Percentiles rank a stretch among this genome's conserved stretches.
phyloP scores from a whole-genome alignment of 1,140 invertebrate genomes.

The Drosophila elegans region DNA sequence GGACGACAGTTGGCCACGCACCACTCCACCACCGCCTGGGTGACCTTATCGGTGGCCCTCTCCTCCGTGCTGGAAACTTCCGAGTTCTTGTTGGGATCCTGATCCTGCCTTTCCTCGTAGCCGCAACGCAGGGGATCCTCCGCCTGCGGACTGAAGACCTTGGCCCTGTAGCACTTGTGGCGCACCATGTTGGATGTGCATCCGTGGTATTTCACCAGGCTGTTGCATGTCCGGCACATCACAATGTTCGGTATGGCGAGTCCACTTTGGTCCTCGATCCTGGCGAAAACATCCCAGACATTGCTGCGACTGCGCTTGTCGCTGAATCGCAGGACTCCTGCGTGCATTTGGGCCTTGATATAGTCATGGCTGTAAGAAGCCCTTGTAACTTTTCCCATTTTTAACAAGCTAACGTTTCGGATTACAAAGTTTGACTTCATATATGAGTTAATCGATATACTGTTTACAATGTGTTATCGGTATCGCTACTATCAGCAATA shows the following conservation, averaged over 20 bases:
- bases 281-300: constrained; percentile 35
- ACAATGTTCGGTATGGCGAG: constrained; percentile 5
- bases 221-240: constrained; percentile 27
- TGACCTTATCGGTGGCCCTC: constrained; percentile 24
- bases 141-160: no score
- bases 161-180: constrained; percentile 31
- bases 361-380: constrained; percentile 5
- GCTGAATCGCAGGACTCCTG: constrained; percentile 11
- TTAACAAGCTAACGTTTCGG: background rate
- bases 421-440: no score
- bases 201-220: constrained; percentile 21
- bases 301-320: constrained; percentile 26
- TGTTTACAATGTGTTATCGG: no score
- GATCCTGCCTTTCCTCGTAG: background rate
- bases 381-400: background rate
- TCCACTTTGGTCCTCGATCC: constrained; percentile 20
- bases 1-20: constrained; percentile 27
- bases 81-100: background rate
- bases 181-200: constrained; percentile 23
- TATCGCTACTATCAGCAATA: no score
- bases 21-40: constrained; percentile 19
- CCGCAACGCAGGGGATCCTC: constrained; percentile 1
- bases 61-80: background rate
- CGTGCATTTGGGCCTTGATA: constrained; percentile 14
- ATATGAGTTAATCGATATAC: background rate